A percentile compares a stretch with the other conserved stretches of the same genome.
phyloP scores from a whole-genome alignment of 92 coral and sea anemone species.

The Epizoanthus ramosus region DNA sequence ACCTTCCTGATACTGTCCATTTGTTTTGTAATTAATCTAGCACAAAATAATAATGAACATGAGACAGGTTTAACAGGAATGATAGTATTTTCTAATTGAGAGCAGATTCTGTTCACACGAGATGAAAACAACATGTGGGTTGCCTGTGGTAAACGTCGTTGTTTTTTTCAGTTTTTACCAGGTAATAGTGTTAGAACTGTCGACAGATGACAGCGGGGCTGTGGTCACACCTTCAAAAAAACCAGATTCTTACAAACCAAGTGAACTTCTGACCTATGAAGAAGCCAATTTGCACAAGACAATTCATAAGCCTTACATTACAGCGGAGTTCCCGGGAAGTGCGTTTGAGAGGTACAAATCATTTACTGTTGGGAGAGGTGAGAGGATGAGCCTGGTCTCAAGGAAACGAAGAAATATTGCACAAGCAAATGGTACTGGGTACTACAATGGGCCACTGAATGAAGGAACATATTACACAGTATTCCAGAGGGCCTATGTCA shows the following conservation, averaged over 20 bases:
- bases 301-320: conserved; percentile 64
- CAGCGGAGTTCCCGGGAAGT: conserved; percentile 66
- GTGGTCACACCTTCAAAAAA: conserved; percentile 41
- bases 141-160: not conserved
- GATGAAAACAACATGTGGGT: not conserved
- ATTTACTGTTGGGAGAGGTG: conserved; percentile 68
- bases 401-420: conserved; percentile 40
- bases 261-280: conserved; percentile 61
- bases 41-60: too few species aligned
- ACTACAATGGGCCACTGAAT: conserved; percentile 77
- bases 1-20: too few species aligned
- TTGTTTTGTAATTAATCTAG: too few species aligned
- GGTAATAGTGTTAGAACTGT: conserved; percentile 31
- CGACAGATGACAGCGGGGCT: conserved; percentile 45
- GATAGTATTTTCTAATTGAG: not conserved
- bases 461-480: conserved; percentile 69
- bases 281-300: conserved; percentile 58
- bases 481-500: conserved; percentile 79
- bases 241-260: conserved; percentile 52
- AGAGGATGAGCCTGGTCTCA: not conserved
- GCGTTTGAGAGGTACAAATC: conserved; percentile 50
- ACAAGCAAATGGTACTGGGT: conserved; percentile 34
- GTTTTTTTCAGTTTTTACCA: conserved; percentile 15
- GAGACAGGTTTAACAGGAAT: not conserved
- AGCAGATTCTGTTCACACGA: not conserved